phyloP scores from a whole-genome alignment of 2,797 vertebrate species.

The Ctenochaetus hawaiiensis region DNA sequence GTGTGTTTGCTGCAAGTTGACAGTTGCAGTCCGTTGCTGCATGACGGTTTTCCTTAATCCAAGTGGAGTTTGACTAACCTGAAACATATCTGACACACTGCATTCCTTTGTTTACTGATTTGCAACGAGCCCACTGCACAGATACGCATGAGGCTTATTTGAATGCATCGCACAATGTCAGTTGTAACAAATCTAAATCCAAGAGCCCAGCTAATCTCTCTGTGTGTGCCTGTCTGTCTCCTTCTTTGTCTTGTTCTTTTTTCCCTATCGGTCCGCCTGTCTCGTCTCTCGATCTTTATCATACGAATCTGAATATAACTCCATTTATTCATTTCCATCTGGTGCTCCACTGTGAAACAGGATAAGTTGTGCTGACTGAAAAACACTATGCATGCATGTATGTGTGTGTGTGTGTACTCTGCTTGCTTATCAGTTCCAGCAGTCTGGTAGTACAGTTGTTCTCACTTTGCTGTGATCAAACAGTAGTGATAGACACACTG shows the following conservation, averaged over 20 bases:
- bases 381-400: background rate
- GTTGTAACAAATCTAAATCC: background rate
- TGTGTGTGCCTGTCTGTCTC: background rate
- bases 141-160: conserved; percentile 9
- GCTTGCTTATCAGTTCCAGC: conserved; percentile 39
- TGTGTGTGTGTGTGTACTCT: conserved; percentile 21
- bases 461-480: conserved; percentile 75
- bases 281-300: background rate
- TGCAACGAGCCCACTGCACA: background rate
- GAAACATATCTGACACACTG: background rate
- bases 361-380: background rate
- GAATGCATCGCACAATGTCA: background rate
- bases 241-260: background rate
- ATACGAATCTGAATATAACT: background rate
- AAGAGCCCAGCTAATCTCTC: background rate
- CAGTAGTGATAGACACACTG: conserved; percentile 60
- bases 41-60: background rate
- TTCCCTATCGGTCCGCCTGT: background rate
- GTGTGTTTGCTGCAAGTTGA: background rate
- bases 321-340: background rate
- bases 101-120: conserved; percentile 10
- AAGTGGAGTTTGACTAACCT: background rate
- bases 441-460: conserved; percentile 69
- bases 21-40: background rate
- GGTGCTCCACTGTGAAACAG: background rate